Base-by-base conservation (phyloP, 92 coral and sea anemone species). In the Phenganax stokvisi region DNA sequence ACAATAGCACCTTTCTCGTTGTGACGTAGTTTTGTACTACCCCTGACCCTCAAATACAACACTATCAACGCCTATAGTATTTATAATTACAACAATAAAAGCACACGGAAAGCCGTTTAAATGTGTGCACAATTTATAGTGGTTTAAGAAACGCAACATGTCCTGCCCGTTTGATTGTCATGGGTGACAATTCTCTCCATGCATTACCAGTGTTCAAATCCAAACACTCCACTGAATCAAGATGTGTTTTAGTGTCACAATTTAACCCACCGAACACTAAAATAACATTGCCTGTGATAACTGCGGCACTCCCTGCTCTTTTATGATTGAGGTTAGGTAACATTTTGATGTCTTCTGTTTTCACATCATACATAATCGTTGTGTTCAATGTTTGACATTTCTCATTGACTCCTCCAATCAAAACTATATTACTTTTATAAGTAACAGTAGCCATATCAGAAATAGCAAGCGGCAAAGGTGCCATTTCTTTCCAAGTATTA, bases 281-380 rank as follows among this genome's bases (percentile, higher is more conserved):
- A 37, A 37, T 37, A 37, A 37, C 47, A 37, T 37, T 37, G 47
- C 47, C 47, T 5, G 47, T 37, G 47, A 37, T 37, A 37, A 37
- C 47, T 1, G 47, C 47, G 5, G 47, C 47, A 37, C 47, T 37
- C 2, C 5, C 97, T 53, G 91, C 89, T 4, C 97, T 92, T 68
- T 85, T 91, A 57, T 88, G 84, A 65, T 87, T 85, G 92, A 92
- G 91, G 3, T 89, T 86, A 9, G 96, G 89, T 6, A 91, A 71
- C 56, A 44, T 74, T 9, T 81, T 62, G 92, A 96, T 91, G 71
- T 91, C 84, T 61, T 96, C 97, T 77, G 89, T 84, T 37, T 37
- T 5, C 47, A 37, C 47, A 37, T 37, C 47, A 37, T 37, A 37
- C 47, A 37, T 37, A 37, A 68, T 11, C 13, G 47, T 53, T 29